Conservation (phyloP, 53 echinoderm and acorn worm species). For the Patiria pectinifera region DNA sequence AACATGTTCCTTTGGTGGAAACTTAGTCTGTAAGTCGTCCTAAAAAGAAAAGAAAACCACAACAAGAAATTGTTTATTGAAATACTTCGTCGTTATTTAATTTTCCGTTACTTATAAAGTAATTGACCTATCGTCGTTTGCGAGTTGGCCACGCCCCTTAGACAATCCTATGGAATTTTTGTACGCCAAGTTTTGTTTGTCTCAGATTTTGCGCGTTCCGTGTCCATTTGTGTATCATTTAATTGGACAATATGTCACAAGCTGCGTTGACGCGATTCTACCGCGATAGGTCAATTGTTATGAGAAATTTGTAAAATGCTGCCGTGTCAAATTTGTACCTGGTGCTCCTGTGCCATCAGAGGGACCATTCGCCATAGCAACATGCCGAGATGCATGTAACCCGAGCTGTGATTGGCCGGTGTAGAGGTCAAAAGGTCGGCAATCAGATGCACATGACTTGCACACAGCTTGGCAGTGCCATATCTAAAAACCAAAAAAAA, state of each 20-base stretch:
- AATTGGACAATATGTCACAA: too few relatives aligned
- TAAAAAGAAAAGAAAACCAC: conserved; percentile 11
- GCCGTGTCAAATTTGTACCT: conserved; percentile 59
- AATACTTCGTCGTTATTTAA: too few relatives aligned
- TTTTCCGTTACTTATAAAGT: too few relatives aligned
- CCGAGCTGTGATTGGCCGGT: conserved; percentile 73
- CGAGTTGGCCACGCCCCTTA: too few relatives aligned
- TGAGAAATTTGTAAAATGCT: too few relatives aligned
- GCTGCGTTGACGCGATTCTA: too few relatives aligned
- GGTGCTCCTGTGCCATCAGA: conserved; percentile 77
- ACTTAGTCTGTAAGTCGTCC: conserved; percentile 58
- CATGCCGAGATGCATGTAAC: conserved; percentile 73
- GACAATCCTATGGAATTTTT: too few relatives aligned
- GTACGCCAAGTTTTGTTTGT: too few relatives aligned
- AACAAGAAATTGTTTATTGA: neutral
- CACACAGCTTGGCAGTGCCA: conserved; percentile 79
- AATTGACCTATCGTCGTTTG: too few relatives aligned
- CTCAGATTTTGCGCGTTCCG: too few relatives aligned
- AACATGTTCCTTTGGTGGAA: conserved; percentile 50
- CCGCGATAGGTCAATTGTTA: too few relatives aligned
- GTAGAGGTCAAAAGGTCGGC: conserved; percentile 77
- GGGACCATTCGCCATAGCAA: conserved; percentile 80
- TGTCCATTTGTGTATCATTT: too few relatives aligned
- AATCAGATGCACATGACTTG: conserved; percentile 70
- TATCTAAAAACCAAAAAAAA: conserved; percentile 62